Conservation (phyloP, 2,888 invertebrate species). For the Biston stratarius region DNA sequence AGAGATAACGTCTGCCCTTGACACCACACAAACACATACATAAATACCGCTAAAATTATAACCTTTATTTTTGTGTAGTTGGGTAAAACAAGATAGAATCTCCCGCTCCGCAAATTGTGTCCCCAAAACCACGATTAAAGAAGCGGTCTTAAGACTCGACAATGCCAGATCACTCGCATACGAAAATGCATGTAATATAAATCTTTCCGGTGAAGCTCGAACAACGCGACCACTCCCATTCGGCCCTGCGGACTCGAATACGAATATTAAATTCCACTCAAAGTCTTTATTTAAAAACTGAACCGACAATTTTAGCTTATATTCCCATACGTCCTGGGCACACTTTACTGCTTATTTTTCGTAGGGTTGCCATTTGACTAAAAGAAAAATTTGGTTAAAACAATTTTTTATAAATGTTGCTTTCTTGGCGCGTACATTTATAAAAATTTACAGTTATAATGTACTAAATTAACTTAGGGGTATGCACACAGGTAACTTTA, state of each 20-base stretch:
- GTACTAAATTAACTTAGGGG: no score
- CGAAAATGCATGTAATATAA: slow-evolving; percentile 86
- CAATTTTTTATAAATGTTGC: not conserved
- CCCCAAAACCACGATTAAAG: not conserved
- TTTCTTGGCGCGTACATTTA: no score
- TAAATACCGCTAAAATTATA: no score
- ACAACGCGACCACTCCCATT: slow-evolving; percentile 84
- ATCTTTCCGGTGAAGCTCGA: slow-evolving; percentile 85
- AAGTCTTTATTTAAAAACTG: slow-evolving; percentile 78
- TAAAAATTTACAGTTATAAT: no score
- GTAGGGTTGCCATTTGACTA: slow-evolving; percentile 17
- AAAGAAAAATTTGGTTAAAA: not conserved
- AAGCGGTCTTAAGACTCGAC: slow-evolving; percentile 57
- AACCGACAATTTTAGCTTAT: slow-evolving; percentile 73
- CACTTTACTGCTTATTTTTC: slow-evolving; percentile 54
- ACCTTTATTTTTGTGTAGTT: not conserved
- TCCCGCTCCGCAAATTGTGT: not conserved
- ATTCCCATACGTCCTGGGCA: slow-evolving; percentile 65
- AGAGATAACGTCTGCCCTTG: no score
- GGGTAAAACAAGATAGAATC: not conserved
- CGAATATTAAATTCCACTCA: slow-evolving; percentile 85
- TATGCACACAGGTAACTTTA: no score
- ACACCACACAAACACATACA: no score
- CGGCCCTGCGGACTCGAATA: slow-evolving; percentile 75
- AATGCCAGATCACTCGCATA: slow-evolving; percentile 84